These are phyloP conservation scores for Rhodophaea formosa DNA, from an alignment of 2,888 invertebrate genomes.

Conservation along the genomic window DNA sequence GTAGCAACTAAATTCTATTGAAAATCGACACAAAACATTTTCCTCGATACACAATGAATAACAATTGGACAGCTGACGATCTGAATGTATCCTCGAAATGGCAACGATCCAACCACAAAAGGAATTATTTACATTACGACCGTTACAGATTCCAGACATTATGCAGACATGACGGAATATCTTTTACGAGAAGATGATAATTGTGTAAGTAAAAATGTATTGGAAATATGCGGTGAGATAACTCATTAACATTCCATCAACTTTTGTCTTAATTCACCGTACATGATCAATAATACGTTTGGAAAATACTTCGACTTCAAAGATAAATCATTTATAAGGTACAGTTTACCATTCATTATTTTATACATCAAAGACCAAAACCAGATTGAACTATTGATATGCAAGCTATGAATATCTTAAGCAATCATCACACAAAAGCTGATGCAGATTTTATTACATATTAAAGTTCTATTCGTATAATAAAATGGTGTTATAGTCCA, in stretches of 20 bases:
- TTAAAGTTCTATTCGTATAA: conserved; percentile 3
- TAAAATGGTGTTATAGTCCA: conserved; percentile 14
- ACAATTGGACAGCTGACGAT: neutral
- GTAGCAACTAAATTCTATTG: neutral
- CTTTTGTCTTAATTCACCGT: too few relatives aligned
- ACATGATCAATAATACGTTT: too few relatives aligned
- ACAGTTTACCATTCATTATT: neutral
- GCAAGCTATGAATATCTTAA: neutral
- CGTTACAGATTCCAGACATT: neutral
- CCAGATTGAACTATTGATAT: neutral
- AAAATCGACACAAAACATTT: neutral
- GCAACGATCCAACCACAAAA: neutral
- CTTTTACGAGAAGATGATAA: too few relatives aligned
- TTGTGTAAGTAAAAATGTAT: too few relatives aligned
- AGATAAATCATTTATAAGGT: neutral
- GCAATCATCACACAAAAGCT: conserved; percentile 1
- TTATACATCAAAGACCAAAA: neutral
- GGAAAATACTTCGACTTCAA: neutral
- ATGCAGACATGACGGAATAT: too few relatives aligned
- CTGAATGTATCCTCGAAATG: neutral
- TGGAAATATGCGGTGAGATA: too few relatives aligned
- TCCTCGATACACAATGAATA: neutral
- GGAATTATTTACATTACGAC: neutral
- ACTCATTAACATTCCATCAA: too few relatives aligned
- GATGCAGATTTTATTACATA: conserved; percentile 13